Base-by-base conservation (phyloP, 1,140 invertebrate genomes). In the Conus ventricosus region DNA sequence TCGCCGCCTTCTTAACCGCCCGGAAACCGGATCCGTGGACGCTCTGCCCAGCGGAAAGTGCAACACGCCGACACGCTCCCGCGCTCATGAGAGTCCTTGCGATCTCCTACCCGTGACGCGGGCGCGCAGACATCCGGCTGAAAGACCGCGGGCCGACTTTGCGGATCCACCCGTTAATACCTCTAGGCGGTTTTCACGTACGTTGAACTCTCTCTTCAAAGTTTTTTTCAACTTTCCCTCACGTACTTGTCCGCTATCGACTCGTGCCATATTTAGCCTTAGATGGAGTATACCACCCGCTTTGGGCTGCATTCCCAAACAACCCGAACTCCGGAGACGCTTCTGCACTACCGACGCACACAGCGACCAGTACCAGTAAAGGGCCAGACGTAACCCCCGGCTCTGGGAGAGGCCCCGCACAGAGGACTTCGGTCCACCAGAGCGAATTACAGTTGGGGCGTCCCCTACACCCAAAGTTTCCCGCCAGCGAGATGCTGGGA, bases 191-290 rank as follows among this genome's bases (percentile, higher is more conserved):
- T n/a, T 97, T 97, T 97, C 97, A 97, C 96, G 96, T 96, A 97
- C 97, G 95, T 97, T 97, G 92, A 97, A 97, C 97, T 97, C 97
- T 97, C 97, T 97, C 96, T 97, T 97, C 97, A 97, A 97, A 97
- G 97, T 97, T 96, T 97, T 97, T 97, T 97, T 97, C 97, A 97
- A 97, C 97, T 97, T 97, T 97, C 97, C 97, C 97, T 97, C 97
- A 97, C 97, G 97, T 97, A 97, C 97, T 98, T 97, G 97, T 97
- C 97, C 96, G 96, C 97, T 97, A 97, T 97, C 97, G 97, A 97
- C 97, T 97, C 97, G 96, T 96, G 96, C 96, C 95, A 90, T 97
- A 97, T 97, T 97, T 97, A 97, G 60, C 97, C 96, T 97, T 97
- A 97, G 97, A 97, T 97, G 97, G 96, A 97, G 96, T 97, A n/a